Percentiles rank a stretch among this genome's conserved stretches.
Evolutionary conservation across 2,888 invertebrate genomes (phyloP).

Genomic region (Scaptomyza reducta): DNA sequence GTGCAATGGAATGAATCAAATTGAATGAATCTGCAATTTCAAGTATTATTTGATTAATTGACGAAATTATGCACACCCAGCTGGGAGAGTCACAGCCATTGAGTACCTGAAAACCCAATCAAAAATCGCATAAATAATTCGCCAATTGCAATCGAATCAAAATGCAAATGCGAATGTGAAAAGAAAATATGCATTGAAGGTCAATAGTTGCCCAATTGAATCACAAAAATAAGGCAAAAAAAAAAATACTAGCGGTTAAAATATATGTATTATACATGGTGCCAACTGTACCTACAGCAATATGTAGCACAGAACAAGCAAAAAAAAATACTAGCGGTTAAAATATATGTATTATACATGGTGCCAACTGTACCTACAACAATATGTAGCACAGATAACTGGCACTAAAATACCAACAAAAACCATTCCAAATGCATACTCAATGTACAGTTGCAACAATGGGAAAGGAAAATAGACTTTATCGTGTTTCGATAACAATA

Average conservation of each 20-base stretch:
- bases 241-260: not conserved
- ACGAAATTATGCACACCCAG: slow-evolving; percentile 43
- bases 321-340: not conserved
- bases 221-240: slow-evolving; percentile 10
- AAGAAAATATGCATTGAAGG: slow-evolving; percentile 62
- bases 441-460: not conserved
- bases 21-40: slow-evolving; percentile 54
- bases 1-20: slow-evolving; percentile 41
- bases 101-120: slow-evolving; percentile 13
- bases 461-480: no score
- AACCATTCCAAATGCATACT: slow-evolving; percentile 1
- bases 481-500: no score
- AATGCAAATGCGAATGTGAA: slow-evolving; percentile 16
- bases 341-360: not conserved
- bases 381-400: slow-evolving; percentile 2
- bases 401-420: not conserved
- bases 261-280: not conserved
- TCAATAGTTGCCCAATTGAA: slow-evolving; percentile 25
- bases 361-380: not conserved
- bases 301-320: slow-evolving; percentile 10
- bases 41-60: slow-evolving; percentile 55
- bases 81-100: slow-evolving; percentile 10
- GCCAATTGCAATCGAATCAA: slow-evolving; percentile 7
- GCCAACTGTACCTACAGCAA: slow-evolving; percentile 1
- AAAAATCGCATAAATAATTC: slow-evolving; percentile 54